A percentile compares a stretch with the other conserved stretches of the same genome.
These are phyloP conservation scores for Podilymbus podiceps DNA, from an alignment of 2,113 vertebrate genomes.

Conservation along the genomic window DNA sequence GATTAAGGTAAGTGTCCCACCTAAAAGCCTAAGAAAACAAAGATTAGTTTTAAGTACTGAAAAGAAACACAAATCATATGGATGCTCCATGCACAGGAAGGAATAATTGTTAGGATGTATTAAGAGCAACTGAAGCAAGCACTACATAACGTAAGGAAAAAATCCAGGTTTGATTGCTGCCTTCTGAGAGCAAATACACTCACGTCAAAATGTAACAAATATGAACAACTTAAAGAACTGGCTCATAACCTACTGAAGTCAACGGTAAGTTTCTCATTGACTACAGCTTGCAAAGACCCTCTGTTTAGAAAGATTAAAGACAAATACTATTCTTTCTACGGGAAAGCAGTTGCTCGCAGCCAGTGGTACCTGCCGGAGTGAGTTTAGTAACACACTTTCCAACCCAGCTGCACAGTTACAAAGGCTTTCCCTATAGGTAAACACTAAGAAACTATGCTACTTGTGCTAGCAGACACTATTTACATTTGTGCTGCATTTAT, in stretches of 20 bases:
- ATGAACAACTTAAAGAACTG: not conserved
- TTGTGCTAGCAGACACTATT: not conserved
- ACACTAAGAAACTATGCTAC: not conserved
- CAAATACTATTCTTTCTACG: conserved; percentile 12
- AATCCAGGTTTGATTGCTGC: conserved; percentile 49
- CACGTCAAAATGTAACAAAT: conserved; percentile 38
- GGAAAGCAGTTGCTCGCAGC: not conserved
- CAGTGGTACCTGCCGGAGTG: not conserved
- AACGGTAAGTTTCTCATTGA: not conserved
- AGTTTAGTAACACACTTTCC: not conserved
- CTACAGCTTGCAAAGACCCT: not conserved
- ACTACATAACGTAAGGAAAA: not conserved
- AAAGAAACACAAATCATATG: conserved; percentile 68
- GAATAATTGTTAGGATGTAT: conserved; percentile 40
- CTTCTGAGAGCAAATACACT: conserved; percentile 51
- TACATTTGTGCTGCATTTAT: not conserved
- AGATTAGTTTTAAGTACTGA: conserved; percentile 74
- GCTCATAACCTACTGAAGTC: conserved; percentile 4
- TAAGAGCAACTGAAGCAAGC: conserved; percentile 46
- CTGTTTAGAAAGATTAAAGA: conserved; percentile 32
- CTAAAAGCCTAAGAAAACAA: conserved; percentile 78
- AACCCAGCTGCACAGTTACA: not conserved
- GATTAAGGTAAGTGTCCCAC: conserved; percentile 80
- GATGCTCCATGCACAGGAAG: conserved; percentile 41
- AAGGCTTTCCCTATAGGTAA: not conserved